Evolutionary conservation across 2,113 vertebrate genomes (phyloP).

Genomic region (Lepus americanus): DNA sequence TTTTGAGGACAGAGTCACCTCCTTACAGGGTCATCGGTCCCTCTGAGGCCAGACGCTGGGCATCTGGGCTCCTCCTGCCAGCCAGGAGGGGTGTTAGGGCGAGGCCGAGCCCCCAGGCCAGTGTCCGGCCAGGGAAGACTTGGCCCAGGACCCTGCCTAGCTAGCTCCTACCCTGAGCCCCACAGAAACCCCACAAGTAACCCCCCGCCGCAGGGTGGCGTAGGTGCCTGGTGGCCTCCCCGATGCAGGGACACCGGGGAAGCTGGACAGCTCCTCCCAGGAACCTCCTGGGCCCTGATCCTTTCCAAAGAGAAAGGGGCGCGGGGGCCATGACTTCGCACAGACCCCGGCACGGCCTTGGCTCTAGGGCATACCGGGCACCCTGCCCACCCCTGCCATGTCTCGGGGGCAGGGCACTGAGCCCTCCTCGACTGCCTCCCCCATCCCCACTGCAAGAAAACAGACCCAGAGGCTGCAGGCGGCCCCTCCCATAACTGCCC

Average conservation of each 20-base stretch:
- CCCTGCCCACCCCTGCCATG: background rate
- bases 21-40: conserved; percentile 54
- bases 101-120: background rate
- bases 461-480: background rate
- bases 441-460: background rate
- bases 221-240: background rate
- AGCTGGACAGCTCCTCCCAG: background rate
- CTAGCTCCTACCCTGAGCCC: background rate
- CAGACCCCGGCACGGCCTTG: background rate
- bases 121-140: background rate
- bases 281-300: background rate
- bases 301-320: too few relatives aligned
- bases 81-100: conserved; percentile 5
- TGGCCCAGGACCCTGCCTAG: accelerated
- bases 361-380: too few relatives aligned
- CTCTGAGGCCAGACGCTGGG: conserved; percentile 58
- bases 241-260: background rate
- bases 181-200: background rate
- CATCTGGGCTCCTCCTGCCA: conserved; percentile 59
- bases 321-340: too few relatives aligned
- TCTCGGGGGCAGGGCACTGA: background rate
- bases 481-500: background rate
- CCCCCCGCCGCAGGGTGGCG: background rate
- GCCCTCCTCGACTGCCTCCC: background rate
- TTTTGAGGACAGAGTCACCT: conserved; percentile 57